Conservation (phyloP, 2,888 invertebrate genomes). For the Drosophila prolongata region DNA sequence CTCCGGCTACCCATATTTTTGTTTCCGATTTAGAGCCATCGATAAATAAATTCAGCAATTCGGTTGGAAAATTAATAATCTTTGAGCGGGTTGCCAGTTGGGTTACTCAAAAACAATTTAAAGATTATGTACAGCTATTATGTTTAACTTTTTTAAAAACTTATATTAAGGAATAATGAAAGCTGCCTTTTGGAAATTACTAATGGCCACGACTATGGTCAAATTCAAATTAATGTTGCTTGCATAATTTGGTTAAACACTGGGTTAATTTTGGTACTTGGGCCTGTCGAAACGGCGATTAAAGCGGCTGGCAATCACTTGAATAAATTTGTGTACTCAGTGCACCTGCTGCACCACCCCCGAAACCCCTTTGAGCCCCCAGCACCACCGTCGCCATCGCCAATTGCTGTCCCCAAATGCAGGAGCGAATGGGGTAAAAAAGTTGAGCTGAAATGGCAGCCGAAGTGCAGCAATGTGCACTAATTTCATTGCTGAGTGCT, state of each 20-base stretch:
- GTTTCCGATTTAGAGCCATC: background rate
- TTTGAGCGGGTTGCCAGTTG: background rate
- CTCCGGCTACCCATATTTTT: background rate
- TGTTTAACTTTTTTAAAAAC: no score
- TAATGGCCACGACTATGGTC: no score
- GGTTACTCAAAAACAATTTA: no score
- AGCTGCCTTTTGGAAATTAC: no score
- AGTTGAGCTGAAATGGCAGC: conserved; percentile 26
- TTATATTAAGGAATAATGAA: no score
- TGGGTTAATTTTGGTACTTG: background rate
- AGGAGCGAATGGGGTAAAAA: conserved; percentile 3
- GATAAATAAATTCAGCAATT: background rate
- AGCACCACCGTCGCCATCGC: background rate
- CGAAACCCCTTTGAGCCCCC: background rate
- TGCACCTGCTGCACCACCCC: conserved; percentile 11
- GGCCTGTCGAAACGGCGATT: conserved; percentile 4
- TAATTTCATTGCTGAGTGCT: conserved; percentile 78
- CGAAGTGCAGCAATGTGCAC: conserved; percentile 72
- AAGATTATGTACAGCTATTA: no score
- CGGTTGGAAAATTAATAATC: conserved; percentile 8
- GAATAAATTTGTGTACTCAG: conserved; percentile 24
- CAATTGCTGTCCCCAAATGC: conserved; percentile 13
- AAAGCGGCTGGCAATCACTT: conserved; percentile 31
- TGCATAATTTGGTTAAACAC: background rate
- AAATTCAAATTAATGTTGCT: background rate